These are phyloP conservation scores for Paguma larvata DNA, from an alignment of 2,797 vertebrate genomes.

Conservation along the genomic window DNA sequence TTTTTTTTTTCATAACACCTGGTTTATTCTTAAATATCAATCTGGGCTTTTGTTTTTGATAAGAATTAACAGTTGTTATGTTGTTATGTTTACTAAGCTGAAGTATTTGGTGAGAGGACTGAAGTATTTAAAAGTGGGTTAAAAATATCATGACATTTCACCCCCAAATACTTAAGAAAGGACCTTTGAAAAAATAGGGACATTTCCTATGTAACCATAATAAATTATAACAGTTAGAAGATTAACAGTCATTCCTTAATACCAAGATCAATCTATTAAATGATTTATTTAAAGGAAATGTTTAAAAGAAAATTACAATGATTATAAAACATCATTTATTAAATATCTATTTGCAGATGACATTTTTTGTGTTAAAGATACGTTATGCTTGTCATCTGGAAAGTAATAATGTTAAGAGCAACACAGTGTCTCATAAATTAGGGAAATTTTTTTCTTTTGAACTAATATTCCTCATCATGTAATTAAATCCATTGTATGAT, in stretches of 20 bases:
- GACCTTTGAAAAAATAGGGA: conserved; percentile 22
- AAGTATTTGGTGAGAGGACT: not conserved
- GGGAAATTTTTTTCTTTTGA: not conserved
- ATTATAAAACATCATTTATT: conserved; percentile 23
- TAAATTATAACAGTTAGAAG: not conserved
- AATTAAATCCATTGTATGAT: not conserved
- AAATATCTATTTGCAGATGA: not conserved
- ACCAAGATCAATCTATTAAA: not conserved
- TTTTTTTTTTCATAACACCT: not conserved
- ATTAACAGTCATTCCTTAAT: not conserved
- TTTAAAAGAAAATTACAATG: not conserved
- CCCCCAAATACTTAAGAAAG: not conserved
- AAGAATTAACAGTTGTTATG: not conserved
- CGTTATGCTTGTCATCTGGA: not conserved
- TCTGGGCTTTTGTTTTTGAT: not conserved
- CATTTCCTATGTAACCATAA: conserved; percentile 27
- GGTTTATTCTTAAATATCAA: conserved; percentile 15
- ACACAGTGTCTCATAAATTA: not conserved
- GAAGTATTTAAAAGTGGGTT: conserved; percentile 20
- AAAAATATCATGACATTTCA: not conserved
- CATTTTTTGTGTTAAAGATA: not conserved
- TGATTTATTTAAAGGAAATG: not conserved
- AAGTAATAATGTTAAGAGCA: not conserved
- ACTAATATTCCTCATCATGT: not conserved
- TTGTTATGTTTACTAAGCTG: not conserved